phyloP scores from a whole-genome alignment of 2,113 vertebrate genomes.

The Stegostoma tigrinum region DNA sequence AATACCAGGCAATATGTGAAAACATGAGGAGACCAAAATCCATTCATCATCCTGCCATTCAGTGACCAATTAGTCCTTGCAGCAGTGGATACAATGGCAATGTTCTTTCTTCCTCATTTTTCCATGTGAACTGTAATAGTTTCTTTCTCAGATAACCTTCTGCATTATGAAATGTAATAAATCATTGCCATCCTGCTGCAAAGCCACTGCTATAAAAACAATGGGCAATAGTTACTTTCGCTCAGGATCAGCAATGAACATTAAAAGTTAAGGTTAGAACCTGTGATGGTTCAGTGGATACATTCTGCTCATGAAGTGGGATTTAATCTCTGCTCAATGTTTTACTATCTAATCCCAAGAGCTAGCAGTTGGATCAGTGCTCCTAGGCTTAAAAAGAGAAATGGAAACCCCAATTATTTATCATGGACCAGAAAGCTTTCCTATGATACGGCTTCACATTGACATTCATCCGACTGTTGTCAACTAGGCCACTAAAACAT shows the following conservation, averaged over 20 bases:
- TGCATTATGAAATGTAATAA: slow-evolving; percentile 12
- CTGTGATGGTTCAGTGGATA: background rate
- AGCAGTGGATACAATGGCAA: background rate
- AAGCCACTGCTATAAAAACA: background rate
- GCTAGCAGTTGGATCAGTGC: background rate
- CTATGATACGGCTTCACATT: background rate
- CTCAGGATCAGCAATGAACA: background rate
- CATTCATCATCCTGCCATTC: background rate
- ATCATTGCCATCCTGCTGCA: background rate
- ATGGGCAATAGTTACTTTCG: background rate
- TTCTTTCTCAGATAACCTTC: slow-evolving; percentile 16
- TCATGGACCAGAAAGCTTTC: background rate
- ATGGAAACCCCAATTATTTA: background rate
- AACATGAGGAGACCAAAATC: background rate
- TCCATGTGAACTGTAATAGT: background rate
- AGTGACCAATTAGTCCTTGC: background rate
- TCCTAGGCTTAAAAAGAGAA: background rate
- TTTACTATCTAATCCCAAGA: background rate
- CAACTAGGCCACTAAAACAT: background rate
- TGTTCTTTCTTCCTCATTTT: background rate
- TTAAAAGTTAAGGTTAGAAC: background rate
- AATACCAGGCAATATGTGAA: background rate
- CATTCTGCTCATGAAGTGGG: background rate
- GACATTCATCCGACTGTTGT: background rate
- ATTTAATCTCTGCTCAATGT: background rate